A percentile compares a stretch with the other conserved stretches of the same genome.
phyloP scores from a whole-genome alignment of 2,113 vertebrate species.

The Ammodytes dubius region DNA sequence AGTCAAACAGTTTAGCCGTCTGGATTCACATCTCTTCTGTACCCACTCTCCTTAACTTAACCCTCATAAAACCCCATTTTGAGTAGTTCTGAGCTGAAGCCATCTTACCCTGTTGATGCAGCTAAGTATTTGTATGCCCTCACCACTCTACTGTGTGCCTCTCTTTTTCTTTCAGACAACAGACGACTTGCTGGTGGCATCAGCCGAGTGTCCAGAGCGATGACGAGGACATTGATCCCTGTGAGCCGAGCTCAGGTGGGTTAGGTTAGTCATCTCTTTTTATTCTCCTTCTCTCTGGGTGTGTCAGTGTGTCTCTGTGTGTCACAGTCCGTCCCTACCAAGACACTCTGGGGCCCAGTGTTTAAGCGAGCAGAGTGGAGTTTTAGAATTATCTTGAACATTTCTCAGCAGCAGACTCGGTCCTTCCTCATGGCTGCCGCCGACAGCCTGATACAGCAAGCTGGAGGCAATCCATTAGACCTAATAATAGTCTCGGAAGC shows the following conservation, averaged over 20 bases:
- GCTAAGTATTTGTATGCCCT: conserved; percentile 48
- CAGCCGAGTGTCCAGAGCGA: conserved; percentile 97
- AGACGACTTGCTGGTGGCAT: conserved; percentile 95
- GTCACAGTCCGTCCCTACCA: conserved; percentile 56
- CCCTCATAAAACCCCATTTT: conserved; percentile 41
- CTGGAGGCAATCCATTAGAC: conserved; percentile 25
- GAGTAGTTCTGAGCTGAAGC: conserved; percentile 44
- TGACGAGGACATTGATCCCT: conserved; percentile 98
- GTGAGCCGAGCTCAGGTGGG: conserved; percentile 99
- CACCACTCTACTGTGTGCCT: conserved; percentile 34
- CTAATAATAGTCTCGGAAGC: conserved; percentile 15
- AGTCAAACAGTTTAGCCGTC: conserved; percentile 60
- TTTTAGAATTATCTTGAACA: conserved; percentile 37
- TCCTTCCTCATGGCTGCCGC: conserved; percentile 2
- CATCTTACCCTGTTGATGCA: conserved; percentile 39
- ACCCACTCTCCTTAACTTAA: conserved; percentile 47
- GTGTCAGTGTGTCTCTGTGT: conserved; percentile 77
- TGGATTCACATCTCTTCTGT: conserved; percentile 64
- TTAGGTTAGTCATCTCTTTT: conserved; percentile 99
- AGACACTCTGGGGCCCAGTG: conserved; percentile 30
- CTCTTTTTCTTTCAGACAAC: conserved; percentile 85
- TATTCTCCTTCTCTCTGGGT: conserved; percentile 90
- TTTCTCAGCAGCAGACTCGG: conserved; percentile 22
- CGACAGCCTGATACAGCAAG: conserved; percentile 5
- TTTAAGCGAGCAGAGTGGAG: conserved; percentile 53